A percentile compares a stretch with the other conserved stretches of the same genome.
phyloP scores from a whole-genome alignment of 2,797 vertebrate species.

The Peromyscus attwateri region DNA sequence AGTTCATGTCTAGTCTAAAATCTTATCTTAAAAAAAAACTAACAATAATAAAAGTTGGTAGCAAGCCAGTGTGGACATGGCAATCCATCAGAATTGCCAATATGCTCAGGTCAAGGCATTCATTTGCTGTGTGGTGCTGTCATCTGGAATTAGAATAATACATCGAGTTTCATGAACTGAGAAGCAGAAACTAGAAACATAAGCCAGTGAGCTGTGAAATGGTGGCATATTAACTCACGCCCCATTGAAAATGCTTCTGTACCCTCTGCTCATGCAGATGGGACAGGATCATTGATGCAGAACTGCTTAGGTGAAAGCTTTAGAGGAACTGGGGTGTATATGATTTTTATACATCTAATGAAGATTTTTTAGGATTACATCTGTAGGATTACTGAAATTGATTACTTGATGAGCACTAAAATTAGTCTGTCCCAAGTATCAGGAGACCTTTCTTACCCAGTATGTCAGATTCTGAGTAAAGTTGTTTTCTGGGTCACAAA shows the following conservation, averaged over 20 bases:
- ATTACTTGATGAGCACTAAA: not conserved
- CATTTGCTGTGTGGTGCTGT: not conserved
- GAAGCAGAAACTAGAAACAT: not conserved
- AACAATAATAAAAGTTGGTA: not conserved
- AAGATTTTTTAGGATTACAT: conserved; percentile 2
- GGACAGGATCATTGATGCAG: not conserved
- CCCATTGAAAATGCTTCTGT: not conserved
- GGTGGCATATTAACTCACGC: not conserved
- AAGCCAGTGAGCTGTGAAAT: not conserved
- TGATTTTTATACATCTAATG: conserved; percentile 3
- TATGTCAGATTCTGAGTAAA: not conserved
- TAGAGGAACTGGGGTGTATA: not conserved
- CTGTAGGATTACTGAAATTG: not conserved
- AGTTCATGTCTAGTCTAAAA: not conserved
- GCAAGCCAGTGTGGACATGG: not conserved
- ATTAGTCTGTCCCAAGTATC: not conserved
- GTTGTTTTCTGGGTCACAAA: not conserved
- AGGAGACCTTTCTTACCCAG: not conserved
- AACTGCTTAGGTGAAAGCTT: not conserved
- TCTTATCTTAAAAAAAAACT: not conserved
- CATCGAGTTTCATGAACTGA: not conserved
- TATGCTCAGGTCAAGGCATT: not conserved
- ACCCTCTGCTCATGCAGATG: not conserved
- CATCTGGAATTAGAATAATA: not conserved
- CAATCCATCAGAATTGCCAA: not conserved